Conservation (phyloP, 92 coral and sea anemone genomes). For the Epizoanthus illoricatus region DNA sequence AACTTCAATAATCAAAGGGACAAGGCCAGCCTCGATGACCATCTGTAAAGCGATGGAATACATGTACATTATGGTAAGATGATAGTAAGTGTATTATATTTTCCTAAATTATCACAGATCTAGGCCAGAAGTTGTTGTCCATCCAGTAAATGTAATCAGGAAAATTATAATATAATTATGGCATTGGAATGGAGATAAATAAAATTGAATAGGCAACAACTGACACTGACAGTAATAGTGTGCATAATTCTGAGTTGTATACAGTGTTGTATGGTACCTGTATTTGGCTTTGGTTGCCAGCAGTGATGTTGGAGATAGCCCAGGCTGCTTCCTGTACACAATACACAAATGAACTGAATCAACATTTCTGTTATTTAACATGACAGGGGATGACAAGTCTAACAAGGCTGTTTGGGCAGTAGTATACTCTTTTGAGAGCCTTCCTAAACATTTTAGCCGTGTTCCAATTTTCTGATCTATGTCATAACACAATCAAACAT, state of each 20-base stretch:
- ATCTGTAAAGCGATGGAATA: conserved; percentile 52
- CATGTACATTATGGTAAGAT: neutral
- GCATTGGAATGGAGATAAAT: too few relatives aligned
- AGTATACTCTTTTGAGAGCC: neutral
- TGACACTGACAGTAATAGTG: too few relatives aligned
- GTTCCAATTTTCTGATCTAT: too few relatives aligned
- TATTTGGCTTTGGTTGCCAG: conserved; percentile 86
- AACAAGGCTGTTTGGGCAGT: too few relatives aligned
- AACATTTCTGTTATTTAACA: neutral
- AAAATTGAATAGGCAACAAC: too few relatives aligned
- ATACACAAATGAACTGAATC: neutral
- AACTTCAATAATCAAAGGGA: conserved; percentile 83
- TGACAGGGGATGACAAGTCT: neutral
- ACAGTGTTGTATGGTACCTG: conserved; percentile 58
- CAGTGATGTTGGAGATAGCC: conserved; percentile 97
- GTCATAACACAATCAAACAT: too few relatives aligned
- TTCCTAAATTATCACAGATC: neutral
- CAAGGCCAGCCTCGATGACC: conserved; percentile 86
- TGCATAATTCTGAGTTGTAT: too few relatives aligned
- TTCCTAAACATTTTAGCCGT: neutral
- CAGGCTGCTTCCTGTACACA: conserved; percentile 88
- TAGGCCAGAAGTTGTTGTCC: too few relatives aligned
- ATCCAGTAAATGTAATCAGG: too few relatives aligned
- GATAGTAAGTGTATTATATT: neutral
- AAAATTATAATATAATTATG: too few relatives aligned